Conservation (phyloP, 2,113 vertebrate species). For the Aramus guarauna region DNA sequence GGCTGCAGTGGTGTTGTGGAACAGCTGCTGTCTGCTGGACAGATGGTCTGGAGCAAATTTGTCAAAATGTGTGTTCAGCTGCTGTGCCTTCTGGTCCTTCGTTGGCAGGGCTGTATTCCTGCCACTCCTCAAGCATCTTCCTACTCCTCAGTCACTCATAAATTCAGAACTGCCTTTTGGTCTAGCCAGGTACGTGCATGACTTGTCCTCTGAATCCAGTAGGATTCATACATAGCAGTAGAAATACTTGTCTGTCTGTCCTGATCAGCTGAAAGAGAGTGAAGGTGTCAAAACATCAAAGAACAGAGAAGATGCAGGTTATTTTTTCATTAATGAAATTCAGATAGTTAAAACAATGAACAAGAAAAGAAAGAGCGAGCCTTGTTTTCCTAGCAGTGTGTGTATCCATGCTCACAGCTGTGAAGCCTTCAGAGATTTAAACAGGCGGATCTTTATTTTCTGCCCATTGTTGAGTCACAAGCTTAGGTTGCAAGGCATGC, state of each 20-base stretch:
- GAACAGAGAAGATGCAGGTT: background rate
- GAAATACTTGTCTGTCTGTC: background rate
- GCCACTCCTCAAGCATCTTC: background rate
- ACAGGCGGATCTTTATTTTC: conserved; percentile 57
- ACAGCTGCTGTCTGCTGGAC: background rate
- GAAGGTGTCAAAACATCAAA: background rate
- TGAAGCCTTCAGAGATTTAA: conserved; percentile 8
- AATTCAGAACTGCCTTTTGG: background rate
- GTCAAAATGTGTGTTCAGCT: background rate
- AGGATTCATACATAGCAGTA: background rate
- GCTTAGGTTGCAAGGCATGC: conserved; percentile 11
- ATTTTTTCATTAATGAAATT: background rate
- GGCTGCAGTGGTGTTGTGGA: background rate
- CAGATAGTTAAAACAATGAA: background rate
- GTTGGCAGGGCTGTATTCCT: background rate
- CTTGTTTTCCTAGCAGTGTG: conserved; percentile 7
- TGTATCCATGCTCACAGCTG: background rate
- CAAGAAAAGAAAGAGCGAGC: background rate
- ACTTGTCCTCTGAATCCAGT: background rate
- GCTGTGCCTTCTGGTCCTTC: conserved; percentile 11
- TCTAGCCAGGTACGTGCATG: background rate
- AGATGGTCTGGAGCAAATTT: conserved; percentile 1
- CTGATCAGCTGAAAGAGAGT: background rate
- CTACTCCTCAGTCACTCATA: background rate
- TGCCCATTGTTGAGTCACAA: conserved; percentile 33